These are phyloP conservation scores for Nibea albiflora DNA, from an alignment of 2,113 vertebrate genomes.

Conservation along the genomic window DNA sequence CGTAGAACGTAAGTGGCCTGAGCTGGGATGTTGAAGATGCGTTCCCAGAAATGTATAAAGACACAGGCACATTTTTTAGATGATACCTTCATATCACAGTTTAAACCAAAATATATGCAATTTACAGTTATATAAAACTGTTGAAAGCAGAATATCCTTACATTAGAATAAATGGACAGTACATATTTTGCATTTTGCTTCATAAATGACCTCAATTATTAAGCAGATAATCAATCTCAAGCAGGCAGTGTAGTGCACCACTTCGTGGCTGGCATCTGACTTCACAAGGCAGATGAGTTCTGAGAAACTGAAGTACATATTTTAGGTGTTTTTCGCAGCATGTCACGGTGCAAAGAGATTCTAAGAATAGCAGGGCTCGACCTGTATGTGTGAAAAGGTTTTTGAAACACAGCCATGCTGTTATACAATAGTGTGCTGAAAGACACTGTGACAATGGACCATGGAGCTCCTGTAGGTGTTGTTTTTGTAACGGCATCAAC, in stretches of 20 bases:
- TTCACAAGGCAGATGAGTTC: neutral
- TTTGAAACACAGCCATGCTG: conserved; percentile 48
- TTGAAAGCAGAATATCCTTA: neutral
- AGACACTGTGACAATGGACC: conserved; percentile 33
- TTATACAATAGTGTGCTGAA: conserved; percentile 33
- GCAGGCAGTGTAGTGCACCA: neutral
- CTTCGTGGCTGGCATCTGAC: neutral
- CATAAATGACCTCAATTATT: neutral
- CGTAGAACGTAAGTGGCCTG: conserved; percentile 89
- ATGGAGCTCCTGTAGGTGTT: conserved; percentile 19
- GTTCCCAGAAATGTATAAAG: neutral
- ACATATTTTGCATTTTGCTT: neutral
- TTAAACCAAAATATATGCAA: neutral
- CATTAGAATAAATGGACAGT: neutral
- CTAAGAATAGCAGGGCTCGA: conserved; percentile 59
- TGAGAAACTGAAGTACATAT: neutral
- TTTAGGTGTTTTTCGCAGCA: conserved; percentile 36
- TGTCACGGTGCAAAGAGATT: conserved; percentile 29
- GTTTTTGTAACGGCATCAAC: conserved; percentile 37
- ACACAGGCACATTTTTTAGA: too few relatives aligned
- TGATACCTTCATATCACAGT: too few relatives aligned
- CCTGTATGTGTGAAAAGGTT: conserved; percentile 55
- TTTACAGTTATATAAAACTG: neutral
- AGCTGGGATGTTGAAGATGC: neutral
- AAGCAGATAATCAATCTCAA: neutral